Conservation (phyloP, 2,113 vertebrate genomes). For the Aix galericulata region DNA sequence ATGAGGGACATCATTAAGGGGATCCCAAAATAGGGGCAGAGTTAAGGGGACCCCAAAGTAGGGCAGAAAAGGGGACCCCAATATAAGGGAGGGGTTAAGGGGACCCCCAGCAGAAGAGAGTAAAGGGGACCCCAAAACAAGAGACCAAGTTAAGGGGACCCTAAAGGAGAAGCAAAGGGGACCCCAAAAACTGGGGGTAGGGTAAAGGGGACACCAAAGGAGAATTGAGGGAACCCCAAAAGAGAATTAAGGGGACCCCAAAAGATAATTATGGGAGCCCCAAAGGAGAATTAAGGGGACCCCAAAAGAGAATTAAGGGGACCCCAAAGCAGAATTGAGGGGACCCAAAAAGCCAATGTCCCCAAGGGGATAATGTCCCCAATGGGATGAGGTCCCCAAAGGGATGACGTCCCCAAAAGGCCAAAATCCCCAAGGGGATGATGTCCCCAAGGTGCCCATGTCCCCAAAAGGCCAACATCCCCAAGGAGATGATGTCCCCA, state of each 20-base stretch:
- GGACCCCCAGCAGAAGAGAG: too few relatives aligned
- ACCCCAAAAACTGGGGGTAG: too few relatives aligned
- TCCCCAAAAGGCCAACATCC: too few relatives aligned
- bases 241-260: background rate
- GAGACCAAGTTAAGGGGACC: background rate
- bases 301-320: background rate
- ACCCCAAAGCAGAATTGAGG: background rate
- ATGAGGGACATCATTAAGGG: too few relatives aligned
- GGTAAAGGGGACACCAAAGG: background rate
- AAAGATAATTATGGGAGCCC: too few relatives aligned
- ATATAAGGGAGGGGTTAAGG: too few relatives aligned
- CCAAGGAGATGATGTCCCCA: too few relatives aligned
- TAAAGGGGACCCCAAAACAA: background rate
- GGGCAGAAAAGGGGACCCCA: background rate
- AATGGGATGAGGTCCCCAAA: too few relatives aligned
- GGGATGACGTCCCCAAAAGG: too few relatives aligned
- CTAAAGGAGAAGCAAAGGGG: background rate
- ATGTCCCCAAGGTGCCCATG: too few relatives aligned
- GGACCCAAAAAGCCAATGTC: background rate
- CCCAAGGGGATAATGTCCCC: too few relatives aligned
- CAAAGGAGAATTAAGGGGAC: background rate
- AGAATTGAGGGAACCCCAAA: background rate
- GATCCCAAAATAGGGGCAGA: background rate
- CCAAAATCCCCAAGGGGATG: too few relatives aligned
- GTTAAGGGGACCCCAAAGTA: background rate